phyloP scores from a whole-genome alignment of 2,888 invertebrate genomes.

The Idaea dimidiata region DNA sequence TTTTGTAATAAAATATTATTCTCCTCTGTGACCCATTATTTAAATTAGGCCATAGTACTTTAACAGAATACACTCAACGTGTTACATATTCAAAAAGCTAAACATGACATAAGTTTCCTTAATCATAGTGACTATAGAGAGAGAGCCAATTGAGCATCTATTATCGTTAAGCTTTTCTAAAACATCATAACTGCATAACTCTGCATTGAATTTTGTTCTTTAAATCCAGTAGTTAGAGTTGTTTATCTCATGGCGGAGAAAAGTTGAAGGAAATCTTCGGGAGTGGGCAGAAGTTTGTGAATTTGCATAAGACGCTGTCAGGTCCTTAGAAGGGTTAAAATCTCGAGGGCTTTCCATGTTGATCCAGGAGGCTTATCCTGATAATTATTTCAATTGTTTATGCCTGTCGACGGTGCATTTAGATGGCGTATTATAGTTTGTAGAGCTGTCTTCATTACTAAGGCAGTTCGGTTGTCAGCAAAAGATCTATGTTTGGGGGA shows the following conservation, averaged over 20 bases:
- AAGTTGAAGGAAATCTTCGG: constrained; percentile 30
- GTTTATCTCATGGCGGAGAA: constrained; percentile 15
- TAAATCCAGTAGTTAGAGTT: constrained; percentile 9
- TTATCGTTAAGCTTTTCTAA: constrained; percentile 37
- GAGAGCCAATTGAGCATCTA: constrained; percentile 73
- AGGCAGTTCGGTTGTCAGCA: constrained; percentile 53
- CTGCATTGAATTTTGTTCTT: constrained; percentile 24
- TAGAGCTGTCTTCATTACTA: constrained; percentile 71
- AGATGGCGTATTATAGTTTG: constrained; percentile 80
- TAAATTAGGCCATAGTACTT: constrained; percentile 2
- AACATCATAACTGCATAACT: constrained; percentile 30
- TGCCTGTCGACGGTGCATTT: constrained; percentile 79
- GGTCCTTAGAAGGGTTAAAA: constrained; percentile 74
- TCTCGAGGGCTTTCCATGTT: constrained; percentile 71
- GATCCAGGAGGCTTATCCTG: constrained; percentile 77
- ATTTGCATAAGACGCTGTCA: constrained; percentile 80
- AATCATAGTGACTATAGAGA: constrained; percentile 44
- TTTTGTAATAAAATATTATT: not conserved
- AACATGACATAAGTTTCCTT: constrained; percentile 62
- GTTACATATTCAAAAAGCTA: constrained; percentile 35
- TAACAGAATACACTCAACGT: constrained; percentile 4
- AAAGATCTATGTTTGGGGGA: constrained; percentile 62
- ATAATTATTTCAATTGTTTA: constrained; percentile 82
- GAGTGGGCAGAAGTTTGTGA: constrained; percentile 58
- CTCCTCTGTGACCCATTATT: not conserved